Conservation (phyloP, 2,888 invertebrate species). For the Alloscopus bannaensis region DNA sequence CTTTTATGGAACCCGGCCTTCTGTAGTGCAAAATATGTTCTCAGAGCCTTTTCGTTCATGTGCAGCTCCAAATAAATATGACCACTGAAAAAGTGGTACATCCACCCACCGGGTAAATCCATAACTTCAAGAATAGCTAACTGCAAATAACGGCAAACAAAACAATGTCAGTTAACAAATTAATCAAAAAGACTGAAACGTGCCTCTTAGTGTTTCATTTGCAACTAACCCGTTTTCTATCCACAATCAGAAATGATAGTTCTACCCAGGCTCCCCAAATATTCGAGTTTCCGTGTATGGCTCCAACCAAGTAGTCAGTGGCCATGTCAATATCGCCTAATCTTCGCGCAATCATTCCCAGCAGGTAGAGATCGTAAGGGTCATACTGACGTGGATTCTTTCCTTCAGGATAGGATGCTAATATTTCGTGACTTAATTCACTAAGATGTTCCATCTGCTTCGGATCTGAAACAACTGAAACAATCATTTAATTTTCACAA, state of each 20-base stretch:
- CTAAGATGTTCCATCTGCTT: slow-evolving; percentile 70
- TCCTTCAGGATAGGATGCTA: slow-evolving; percentile 67
- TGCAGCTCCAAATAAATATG: slow-evolving; percentile 93
- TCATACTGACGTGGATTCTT: slow-evolving; percentile 79
- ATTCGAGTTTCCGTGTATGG: slow-evolving; percentile 87
- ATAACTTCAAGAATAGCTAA: slow-evolving; percentile 75
- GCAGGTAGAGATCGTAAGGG: slow-evolving; percentile 91
- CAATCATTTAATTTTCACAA: too few relatives aligned
- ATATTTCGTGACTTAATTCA: slow-evolving; percentile 69
- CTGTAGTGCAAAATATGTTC: slow-evolving; percentile 86
- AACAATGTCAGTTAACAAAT: too few relatives aligned
- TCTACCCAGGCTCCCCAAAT: slow-evolving; percentile 98
- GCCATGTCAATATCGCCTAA: slow-evolving; percentile 88
- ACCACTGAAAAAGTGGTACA: slow-evolving; percentile 93
- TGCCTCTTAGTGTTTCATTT: background rate
- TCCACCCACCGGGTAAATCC: slow-evolving; percentile 91
- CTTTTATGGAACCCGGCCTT: slow-evolving; percentile 89
- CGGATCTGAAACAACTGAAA: slow-evolving; percentile 70
- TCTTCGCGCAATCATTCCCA: slow-evolving; percentile 93
- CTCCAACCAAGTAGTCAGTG: slow-evolving; percentile 85
- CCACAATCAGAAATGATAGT: slow-evolving; percentile 88
- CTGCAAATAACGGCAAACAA: slow-evolving; percentile 74
- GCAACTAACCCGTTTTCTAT: slow-evolving; percentile 82
- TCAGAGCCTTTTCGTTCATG: slow-evolving; percentile 87
- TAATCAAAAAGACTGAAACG: slow-evolving; percentile 17